These are phyloP conservation scores for Drosophila orena DNA, from an alignment of 1,140 invertebrate genomes.

Conservation along the genomic window DNA sequence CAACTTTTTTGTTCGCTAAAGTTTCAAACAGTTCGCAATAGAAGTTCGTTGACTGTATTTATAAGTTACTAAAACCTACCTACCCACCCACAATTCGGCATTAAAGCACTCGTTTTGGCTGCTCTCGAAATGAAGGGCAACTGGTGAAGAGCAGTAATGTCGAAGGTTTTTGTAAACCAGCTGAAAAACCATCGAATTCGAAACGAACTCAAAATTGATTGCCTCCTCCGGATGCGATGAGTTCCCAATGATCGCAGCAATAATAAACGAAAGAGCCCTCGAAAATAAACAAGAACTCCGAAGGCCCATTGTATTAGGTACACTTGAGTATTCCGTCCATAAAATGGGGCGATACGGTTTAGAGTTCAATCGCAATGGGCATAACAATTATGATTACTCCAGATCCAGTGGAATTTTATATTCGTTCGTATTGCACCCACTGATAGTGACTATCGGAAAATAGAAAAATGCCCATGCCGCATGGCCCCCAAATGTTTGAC, in stretches of 20 bases:
- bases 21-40: neutral
- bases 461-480: neutral
- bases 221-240: constrained; percentile 37
- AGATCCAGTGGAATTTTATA: neutral
- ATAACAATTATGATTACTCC: constrained; percentile 47
- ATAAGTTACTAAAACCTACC: neutral
- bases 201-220: constrained; percentile 31
- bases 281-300: constrained; percentile 31
- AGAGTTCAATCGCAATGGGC: constrained; percentile 48
- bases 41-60: neutral
- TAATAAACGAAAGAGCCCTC: constrained; percentile 14
- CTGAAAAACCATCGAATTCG: constrained; percentile 1
- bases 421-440: constrained; percentile 13
- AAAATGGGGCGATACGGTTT: constrained; percentile 53
- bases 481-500: constrained; percentile 38
- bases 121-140: neutral
- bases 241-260: constrained; percentile 16
- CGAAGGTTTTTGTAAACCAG: constrained; percentile 2
- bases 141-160: too few relatives aligned
- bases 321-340: constrained; percentile 31
- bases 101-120: constrained; percentile 5
- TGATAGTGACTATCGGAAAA: constrained; percentile 31
- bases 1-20: neutral
- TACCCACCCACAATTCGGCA: neutral
- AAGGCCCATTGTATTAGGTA: constrained; percentile 12